phyloP scores from a whole-genome alignment of 2,797 vertebrate genomes.

The Capromys pilorides region DNA sequence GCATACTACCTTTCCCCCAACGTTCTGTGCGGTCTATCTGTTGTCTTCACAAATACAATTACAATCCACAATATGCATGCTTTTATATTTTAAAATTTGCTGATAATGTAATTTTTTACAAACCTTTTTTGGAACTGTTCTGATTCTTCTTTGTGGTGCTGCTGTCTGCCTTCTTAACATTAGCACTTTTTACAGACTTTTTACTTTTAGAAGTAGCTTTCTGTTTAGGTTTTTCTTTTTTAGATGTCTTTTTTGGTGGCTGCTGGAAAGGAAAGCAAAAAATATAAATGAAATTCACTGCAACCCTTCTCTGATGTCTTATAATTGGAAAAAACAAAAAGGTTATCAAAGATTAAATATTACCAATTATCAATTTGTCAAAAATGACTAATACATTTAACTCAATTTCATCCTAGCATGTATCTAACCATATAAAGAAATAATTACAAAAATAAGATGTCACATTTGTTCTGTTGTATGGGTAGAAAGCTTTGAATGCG shows the following conservation, averaged over 20 bases:
- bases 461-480: neutral
- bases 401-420: neutral
- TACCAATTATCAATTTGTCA: slow-evolving; percentile 1
- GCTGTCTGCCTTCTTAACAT: slow-evolving; percentile 97
- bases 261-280: slow-evolving; percentile 79
- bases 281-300: slow-evolving; percentile 54
- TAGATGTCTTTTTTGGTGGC: slow-evolving; percentile 88
- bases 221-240: slow-evolving; percentile 86
- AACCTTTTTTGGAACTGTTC: slow-evolving; percentile 90
- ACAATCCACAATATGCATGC: neutral
- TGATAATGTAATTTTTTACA: slow-evolving; percentile 21
- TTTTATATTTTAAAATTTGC: neutral
- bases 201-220: slow-evolving; percentile 88
- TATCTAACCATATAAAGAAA: neutral
- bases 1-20: too few species aligned
- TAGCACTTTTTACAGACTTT: slow-evolving; percentile 89
- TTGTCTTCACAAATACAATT: neutral
- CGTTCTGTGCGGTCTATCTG: too few species aligned
- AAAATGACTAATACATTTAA: neutral
- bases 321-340: slow-evolving; percentile 6
- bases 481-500: neutral
- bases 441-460: neutral
- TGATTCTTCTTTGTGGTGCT: slow-evolving; percentile 93
- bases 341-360: neutral
- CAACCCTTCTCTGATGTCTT: neutral